phyloP scores from a whole-genome alignment of 2,113 vertebrate species.

The Prochilodus magdalenae region DNA sequence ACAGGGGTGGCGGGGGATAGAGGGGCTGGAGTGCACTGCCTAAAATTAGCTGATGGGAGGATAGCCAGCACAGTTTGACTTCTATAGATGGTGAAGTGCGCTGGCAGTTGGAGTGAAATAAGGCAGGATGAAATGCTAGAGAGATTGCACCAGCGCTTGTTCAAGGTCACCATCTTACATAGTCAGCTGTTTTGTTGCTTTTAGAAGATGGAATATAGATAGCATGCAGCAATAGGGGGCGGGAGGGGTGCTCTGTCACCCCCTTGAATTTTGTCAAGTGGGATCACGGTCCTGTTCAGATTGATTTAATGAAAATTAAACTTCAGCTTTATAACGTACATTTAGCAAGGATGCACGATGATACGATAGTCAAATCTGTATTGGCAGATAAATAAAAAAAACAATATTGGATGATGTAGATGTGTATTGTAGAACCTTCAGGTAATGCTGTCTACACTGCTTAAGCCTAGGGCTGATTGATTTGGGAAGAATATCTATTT shows the following conservation, averaged over 20 bases:
- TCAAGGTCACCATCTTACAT: conserved; percentile 92
- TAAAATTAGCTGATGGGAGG: conserved; percentile 88
- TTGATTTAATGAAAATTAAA: not conserved
- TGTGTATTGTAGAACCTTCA: too few relatives aligned
- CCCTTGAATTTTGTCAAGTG: not conserved
- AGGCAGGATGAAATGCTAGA: conserved; percentile 87
- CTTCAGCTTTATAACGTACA: too few relatives aligned
- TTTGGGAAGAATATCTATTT: too few relatives aligned
- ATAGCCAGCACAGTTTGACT: conserved; percentile 85
- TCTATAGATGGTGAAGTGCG: conserved; percentile 98
- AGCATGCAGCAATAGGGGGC: conserved; percentile 4
- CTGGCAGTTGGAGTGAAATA: conserved; percentile 85
- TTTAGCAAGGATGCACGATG: not conserved
- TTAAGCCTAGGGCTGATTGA: too few relatives aligned
- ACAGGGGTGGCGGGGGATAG: conserved; percentile 55
- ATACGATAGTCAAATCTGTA: too few relatives aligned
- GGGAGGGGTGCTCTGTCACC: not conserved
- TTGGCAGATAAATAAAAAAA: too few relatives aligned
- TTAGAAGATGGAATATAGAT: conserved; percentile 36
- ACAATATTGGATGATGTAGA: too few relatives aligned
- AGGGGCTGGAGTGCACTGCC: conserved; percentile 70
- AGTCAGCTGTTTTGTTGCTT: conserved; percentile 80
- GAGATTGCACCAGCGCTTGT: conserved; percentile 77
- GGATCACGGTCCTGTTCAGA: not conserved
- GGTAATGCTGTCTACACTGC: too few relatives aligned